Conservation (phyloP, 2,113 vertebrate species). For the Myodes glareolus region DNA sequence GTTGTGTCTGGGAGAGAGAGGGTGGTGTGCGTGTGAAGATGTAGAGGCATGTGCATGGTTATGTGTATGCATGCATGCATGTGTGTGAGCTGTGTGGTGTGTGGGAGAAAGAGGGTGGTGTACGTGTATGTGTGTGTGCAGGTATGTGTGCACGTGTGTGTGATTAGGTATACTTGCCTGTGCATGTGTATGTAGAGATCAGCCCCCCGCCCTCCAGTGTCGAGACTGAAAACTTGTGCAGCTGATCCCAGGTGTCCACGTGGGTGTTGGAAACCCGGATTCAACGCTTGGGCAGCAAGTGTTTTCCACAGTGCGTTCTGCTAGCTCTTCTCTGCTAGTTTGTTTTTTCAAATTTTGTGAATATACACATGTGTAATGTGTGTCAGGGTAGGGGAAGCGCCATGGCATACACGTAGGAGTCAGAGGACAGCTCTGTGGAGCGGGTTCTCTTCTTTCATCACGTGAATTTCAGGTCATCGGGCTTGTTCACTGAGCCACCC, state of each 20-base stretch:
- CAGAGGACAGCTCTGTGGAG: not conserved
- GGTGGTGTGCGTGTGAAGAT: not conserved
- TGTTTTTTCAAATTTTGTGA: not conserved
- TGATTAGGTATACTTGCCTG: not conserved
- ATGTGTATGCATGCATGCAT: not conserved
- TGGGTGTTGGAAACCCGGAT: not conserved
- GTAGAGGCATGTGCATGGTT: too few relatives aligned
- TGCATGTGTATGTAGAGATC: not conserved
- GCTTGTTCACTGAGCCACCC: not conserved
- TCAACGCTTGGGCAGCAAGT: not conserved
- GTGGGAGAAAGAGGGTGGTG: not conserved
- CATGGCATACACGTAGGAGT: not conserved
- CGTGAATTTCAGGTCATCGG: not conserved
- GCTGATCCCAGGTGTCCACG: not conserved
- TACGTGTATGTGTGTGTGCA: not conserved
- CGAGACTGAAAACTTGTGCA: not conserved
- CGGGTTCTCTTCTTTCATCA: not conserved
- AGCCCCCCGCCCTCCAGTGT: not conserved
- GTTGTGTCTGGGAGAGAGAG: not conserved
- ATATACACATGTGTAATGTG: not conserved
- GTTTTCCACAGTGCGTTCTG: too few relatives aligned
- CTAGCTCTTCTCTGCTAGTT: not conserved
- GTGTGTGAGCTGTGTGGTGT: not conserved
- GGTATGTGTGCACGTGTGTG: not conserved
- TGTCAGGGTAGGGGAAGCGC: accelerated